Conservation (phyloP, 2,888 invertebrate genomes). For the Mythimna loreyi region DNA sequence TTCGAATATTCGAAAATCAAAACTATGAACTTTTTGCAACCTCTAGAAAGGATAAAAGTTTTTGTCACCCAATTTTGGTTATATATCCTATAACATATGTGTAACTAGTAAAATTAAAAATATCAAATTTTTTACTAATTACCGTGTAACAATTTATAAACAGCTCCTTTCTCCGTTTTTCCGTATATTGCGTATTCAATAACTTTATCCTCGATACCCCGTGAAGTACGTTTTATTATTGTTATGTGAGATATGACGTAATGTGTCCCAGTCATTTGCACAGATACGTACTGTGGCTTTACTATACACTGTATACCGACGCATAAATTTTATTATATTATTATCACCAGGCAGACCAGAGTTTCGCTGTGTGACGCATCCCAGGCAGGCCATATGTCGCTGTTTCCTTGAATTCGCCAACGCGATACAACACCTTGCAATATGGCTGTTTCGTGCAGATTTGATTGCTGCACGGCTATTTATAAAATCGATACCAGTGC, state of each 20-base stretch:
- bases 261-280: slow-evolving; percentile 45
- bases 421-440: slow-evolving; percentile 67
- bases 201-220: slow-evolving; percentile 33
- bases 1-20: too few relatives aligned
- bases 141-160: slow-evolving; percentile 13
- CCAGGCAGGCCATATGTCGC: slow-evolving; percentile 82
- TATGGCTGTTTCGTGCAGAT: slow-evolving; percentile 58
- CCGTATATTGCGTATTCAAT: slow-evolving; percentile 21
- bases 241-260: slow-evolving; percentile 29
- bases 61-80: background rate
- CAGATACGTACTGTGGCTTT: slow-evolving; percentile 21
- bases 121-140: slow-evolving; percentile 3
- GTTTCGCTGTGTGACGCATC: slow-evolving; percentile 80
- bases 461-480: slow-evolving; percentile 48
- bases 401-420: slow-evolving; percentile 87
- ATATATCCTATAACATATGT: background rate
- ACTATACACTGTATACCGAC: background rate
- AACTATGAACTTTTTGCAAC: too few relatives aligned
- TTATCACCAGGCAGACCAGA: slow-evolving; percentile 48
- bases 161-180: slow-evolving; percentile 1
- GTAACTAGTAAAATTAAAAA: background rate
- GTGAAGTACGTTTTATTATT: slow-evolving; percentile 14
- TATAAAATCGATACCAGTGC: slow-evolving; percentile 42
- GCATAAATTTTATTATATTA: slow-evolving; percentile 40
- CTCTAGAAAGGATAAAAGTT: slow-evolving; percentile 9